Conservation (phyloP, 2,797 vertebrate species). For the Epinephelus coioides region DNA sequence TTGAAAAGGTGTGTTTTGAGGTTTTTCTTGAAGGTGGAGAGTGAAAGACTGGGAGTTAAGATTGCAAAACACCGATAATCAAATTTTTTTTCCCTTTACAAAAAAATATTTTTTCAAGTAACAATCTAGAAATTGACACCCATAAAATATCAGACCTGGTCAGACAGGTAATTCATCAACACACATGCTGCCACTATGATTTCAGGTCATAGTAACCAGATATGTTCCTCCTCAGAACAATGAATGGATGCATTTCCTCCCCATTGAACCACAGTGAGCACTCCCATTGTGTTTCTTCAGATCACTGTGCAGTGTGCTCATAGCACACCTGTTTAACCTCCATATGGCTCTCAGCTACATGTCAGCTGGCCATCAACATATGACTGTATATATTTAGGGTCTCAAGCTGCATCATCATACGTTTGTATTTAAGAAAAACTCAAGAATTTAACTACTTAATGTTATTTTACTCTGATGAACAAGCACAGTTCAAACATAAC, state of each 20-base stretch:
- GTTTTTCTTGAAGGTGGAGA: too few relatives aligned
- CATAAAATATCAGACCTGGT: slow-evolving; percentile 37
- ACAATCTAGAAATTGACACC: not conserved
- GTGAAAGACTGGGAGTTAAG: not conserved
- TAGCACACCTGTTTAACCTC: slow-evolving; percentile 50
- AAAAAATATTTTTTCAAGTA: not conserved
- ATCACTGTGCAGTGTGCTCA: slow-evolving; percentile 35
- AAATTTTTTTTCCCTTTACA: not conserved
- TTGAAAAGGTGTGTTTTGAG: too few relatives aligned
- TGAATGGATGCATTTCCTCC: slow-evolving; percentile 67
- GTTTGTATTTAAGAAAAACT: not conserved
- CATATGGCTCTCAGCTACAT: not conserved
- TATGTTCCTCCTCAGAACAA: slow-evolving; percentile 57
- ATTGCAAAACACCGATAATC: not conserved
- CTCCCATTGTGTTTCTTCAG: slow-evolving; percentile 55
- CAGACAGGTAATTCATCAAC: slow-evolving; percentile 49
- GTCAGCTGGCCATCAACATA: slow-evolving; percentile 5
- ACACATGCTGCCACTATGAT: slow-evolving; percentile 35
- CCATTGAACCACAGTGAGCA: slow-evolving; percentile 47
- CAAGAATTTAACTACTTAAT: not conserved
- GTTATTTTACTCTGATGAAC: not conserved
- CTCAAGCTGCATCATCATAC: not conserved
- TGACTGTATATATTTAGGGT: not conserved
- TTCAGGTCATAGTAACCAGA: slow-evolving; percentile 62
- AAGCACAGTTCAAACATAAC: not conserved